Evolutionary conservation across 2,113 vertebrate genomes (phyloP).

Genomic region (Elaphurus davidianus): DNA sequence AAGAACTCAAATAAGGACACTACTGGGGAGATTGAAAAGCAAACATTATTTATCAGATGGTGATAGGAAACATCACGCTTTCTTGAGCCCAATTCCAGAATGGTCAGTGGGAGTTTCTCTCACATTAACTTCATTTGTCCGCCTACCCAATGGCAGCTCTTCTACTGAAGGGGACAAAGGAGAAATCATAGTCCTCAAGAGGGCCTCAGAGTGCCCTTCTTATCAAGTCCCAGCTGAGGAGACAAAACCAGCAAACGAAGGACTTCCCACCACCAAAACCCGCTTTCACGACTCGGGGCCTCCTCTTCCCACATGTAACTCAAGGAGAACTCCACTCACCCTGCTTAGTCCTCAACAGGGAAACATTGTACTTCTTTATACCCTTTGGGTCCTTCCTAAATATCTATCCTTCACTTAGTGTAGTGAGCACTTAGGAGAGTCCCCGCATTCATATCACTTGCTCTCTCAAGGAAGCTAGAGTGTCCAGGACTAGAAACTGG

Average conservation of each 20-base stretch:
- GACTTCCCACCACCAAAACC: background rate
- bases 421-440: background rate
- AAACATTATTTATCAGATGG: constrained; percentile 53
- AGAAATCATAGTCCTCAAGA: background rate
- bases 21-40: constrained; percentile 41
- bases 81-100: constrained; percentile 26
- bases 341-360: background rate
- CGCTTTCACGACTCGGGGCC: background rate
- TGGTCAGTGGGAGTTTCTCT: background rate
- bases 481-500: background rate
- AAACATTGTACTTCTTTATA: background rate
- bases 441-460: background rate
- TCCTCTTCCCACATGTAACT: background rate
- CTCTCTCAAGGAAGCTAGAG: background rate
- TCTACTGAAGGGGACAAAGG: background rate
- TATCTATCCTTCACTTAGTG: background rate
- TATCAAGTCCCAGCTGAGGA: background rate
- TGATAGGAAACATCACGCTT: constrained; percentile 33
- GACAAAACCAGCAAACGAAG: background rate
- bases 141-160: background rate
- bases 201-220: background rate
- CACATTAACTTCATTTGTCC: background rate
- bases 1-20: constrained; percentile 39
- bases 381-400: background rate
- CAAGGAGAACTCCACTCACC: background rate